Evolutionary conservation across 2,797 vertebrate genomes (phyloP), one percentile per base, ranked within the genome.

Genomic region (Atherinosoma microstoma): DNA sequence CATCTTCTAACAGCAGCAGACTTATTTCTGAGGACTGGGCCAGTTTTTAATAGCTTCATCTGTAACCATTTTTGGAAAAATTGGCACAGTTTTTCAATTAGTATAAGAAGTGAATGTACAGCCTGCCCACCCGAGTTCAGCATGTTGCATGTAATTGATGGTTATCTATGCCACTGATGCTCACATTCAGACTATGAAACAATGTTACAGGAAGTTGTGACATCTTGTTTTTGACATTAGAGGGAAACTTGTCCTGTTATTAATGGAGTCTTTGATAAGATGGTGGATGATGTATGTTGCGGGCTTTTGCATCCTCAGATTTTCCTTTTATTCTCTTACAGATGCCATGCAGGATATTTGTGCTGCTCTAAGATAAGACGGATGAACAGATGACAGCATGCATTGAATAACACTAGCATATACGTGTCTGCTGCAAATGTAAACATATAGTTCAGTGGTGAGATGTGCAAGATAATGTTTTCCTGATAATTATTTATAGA

Each of bases 401-500:
- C 42, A 60, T 51, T 72, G 47, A 22, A 22, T 4, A 51, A 22
- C 47, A 67, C 42, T 42, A 1, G 38, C 38, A 42, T 42, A 60
- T 57, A 40, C 78, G 66, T 68, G 77, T 54, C 40, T 20, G 42
- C 64, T 20, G 64, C 45, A 10, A 87, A 83, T 65, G 76, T 79
- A 86, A 88, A 87, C 76, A 85, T 78, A 65, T 35, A 34, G 22
- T 76, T 27, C n/a, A 4, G 77, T 76, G 34, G 78, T 78, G 78
- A 76, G 82, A 82, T 70, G 78, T 76, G 74, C 86, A 67, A 86
- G 64, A 70, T 58, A 9, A 83, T 76, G 87, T 85, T 84, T 79
- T 78, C 49, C 73, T 81, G 87, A 92, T 91, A 91, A 87, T 88
- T 80, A 80, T 90, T 88, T 85, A 83, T 83, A 83, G 89, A 78